A percentile compares a stretch with the other conserved stretches of the same genome.
phyloP scores from a whole-genome alignment of 2,888 invertebrate genomes.

The Drosophila subsilvestris region DNA sequence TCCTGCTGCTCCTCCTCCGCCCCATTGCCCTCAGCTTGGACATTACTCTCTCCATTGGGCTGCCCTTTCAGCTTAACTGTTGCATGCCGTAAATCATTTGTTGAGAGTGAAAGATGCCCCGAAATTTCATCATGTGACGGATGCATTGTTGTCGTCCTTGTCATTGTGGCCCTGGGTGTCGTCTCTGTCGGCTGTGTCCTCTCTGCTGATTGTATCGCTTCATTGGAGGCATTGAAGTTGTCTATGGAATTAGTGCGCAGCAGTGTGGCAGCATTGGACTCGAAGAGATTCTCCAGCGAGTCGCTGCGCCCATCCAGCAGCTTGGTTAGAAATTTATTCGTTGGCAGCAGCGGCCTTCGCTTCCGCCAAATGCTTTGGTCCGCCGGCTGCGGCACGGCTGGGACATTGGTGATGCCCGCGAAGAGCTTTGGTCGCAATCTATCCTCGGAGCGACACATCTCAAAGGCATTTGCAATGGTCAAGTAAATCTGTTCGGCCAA shows the following conservation, averaged over 20 bases:
- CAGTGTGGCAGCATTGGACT: conserved; percentile 54
- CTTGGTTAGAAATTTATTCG: conserved; percentile 85
- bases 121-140: conserved; percentile 47
- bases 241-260: conserved; percentile 38
- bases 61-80: conserved; percentile 14
- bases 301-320: conserved; percentile 84
- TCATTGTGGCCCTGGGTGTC: background rate
- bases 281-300: conserved; percentile 85
- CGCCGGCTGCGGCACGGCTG: background rate
- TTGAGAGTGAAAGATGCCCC: conserved; percentile 84
- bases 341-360: conserved; percentile 73
- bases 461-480: conserved; percentile 85
- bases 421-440: conserved; percentile 82
- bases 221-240: conserved; percentile 15
- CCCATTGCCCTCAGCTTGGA: conserved; percentile 13
- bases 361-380: conserved; percentile 36
- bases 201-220: conserved; percentile 4
- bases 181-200: background rate
- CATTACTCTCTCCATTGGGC: conserved; percentile 1
- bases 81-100: conserved; percentile 84
- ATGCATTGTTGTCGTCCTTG: conserved; percentile 17
- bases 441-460: conserved; percentile 83
- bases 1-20: conserved; percentile 4
- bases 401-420: conserved; percentile 26
- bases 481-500: conserved; percentile 86